Evolutionary conservation across 2,113 vertebrate species (phyloP).

Genomic region (Gopherus flavomarginatus): DNA sequence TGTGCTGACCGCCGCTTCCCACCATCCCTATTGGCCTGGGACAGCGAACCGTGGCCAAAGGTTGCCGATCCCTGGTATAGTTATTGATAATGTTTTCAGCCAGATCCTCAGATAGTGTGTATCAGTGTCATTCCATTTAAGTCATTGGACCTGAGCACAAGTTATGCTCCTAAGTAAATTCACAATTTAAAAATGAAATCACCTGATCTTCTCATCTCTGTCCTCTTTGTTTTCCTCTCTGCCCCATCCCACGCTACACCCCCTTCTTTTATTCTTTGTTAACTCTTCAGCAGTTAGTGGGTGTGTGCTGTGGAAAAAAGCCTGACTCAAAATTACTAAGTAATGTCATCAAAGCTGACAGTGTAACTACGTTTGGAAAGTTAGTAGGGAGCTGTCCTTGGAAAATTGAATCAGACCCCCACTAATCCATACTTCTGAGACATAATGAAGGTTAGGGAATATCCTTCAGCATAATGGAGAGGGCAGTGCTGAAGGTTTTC

Average conservation of each 20-base stretch:
- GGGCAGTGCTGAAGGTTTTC: background rate
- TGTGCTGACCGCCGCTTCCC: too few relatives aligned
- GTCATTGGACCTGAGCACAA: background rate
- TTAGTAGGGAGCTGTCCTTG: slow-evolving; percentile 13
- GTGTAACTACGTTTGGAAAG: slow-evolving; percentile 14
- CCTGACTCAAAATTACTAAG: slow-evolving; percentile 20
- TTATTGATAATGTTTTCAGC: background rate
- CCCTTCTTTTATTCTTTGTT: background rate
- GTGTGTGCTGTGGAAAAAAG: background rate
- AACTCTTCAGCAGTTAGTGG: background rate
- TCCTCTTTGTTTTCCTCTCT: background rate
- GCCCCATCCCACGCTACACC: background rate
- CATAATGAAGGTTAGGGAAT: slow-evolving; percentile 11
- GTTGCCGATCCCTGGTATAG: too few relatives aligned
- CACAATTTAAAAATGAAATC: background rate
- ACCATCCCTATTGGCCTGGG: too few relatives aligned
- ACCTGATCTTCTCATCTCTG: background rate
- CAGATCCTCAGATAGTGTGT: background rate
- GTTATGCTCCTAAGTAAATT: background rate
- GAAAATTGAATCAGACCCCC: slow-evolving; percentile 20
- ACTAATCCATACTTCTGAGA: slow-evolving; percentile 8
- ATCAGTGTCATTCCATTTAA: background rate
- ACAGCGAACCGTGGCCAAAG: too few relatives aligned
- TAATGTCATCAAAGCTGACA: slow-evolving; percentile 20
- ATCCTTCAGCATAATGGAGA: background rate